Percentiles rank a stretch among this genome's conserved stretches.
Conservation (phyloP, 2,888 invertebrate species). For the Apomyelois bistriatella region DNA sequence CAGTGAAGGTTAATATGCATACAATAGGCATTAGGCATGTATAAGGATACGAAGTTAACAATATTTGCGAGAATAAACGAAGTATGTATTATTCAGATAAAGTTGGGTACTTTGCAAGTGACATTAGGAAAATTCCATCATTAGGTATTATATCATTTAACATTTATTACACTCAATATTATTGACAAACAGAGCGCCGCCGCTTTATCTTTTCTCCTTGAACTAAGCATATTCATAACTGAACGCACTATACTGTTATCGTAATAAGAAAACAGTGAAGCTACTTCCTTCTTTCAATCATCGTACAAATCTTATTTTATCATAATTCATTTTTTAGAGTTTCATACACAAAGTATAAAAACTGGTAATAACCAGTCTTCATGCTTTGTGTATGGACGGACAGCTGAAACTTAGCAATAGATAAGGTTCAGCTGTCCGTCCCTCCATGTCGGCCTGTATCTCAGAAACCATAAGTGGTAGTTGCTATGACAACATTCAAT, state of each 20-base stretch:
- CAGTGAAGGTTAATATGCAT: neutral
- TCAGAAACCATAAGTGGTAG: too few species aligned
- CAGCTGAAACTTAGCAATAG: too few species aligned
- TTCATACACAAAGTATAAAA: too few species aligned
- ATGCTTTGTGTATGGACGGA: too few species aligned
- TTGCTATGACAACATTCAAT: too few species aligned
- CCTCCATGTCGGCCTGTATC: too few species aligned
- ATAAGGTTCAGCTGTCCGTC: too few species aligned
- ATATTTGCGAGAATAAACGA: too few species aligned
- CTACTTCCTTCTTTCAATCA: neutral
- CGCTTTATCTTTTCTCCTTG: conserved; percentile 2
- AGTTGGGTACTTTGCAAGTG: neutral
- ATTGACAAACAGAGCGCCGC: neutral
- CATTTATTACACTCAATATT: neutral
- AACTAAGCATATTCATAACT: neutral
- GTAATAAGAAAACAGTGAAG: neutral
- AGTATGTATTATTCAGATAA: neutral
- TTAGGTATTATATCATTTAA: neutral
- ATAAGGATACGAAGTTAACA: neutral
- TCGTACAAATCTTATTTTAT: neutral
- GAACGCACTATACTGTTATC: neutral
- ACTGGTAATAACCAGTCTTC: too few species aligned
- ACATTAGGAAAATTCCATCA: conserved; percentile 1
- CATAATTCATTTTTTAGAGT: too few species aligned
- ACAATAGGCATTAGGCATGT: neutral